Evolutionary conservation across 2,113 vertebrate species (phyloP), one percentile per base, ranked within the genome.

Genomic region (Chloropsis hardwickii): DNA sequence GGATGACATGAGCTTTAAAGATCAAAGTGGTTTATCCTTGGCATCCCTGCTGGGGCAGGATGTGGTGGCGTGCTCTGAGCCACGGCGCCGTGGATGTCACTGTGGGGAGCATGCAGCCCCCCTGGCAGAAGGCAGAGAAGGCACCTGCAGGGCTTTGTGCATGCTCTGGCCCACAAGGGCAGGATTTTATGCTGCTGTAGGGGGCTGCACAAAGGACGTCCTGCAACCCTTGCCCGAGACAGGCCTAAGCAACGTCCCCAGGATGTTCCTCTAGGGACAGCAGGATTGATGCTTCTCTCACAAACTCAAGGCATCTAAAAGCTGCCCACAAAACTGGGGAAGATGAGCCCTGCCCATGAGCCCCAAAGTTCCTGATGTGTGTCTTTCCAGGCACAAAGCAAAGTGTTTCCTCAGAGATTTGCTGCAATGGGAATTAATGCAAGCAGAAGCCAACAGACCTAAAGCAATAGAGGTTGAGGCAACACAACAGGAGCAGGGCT

Each of bases 191-290:
- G 11, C 14, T 74, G 17, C 15, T 51, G 1, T 3, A 8, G 16
- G 42, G 12, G 33, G 11, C 69, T 83, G 50, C 50, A 57, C 4
- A 5, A 48, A 84, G 45, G 12, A 11, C 6, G 40, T 4, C 44
- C 10, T 35, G 33, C 1, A n/a, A 22, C 9, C 23, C 12, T n/a
- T 40, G 9, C n/a, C 47, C 1, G 4, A 35, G 45, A 20, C 0
- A 21, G 23, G 10, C 28, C 48, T 18, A 6, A 89, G 62, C 45
- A 51, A 5, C 24, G 11, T 17, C 23, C 39, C 35, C 56, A 54
- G 48, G 39, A 35, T 0, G 6, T 2, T 54, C 12, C 47, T 62
- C 56, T 14, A 12, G 29, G 73, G 23, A 33, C 29, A 39, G 56
- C 2, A 4, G 58, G 22, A 25, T 3, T 53, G 37, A 5, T 17